A percentile compares a stretch with the other conserved stretches of the same genome.
Conservation (phyloP, 2,113 vertebrate species). For the Planiliza haematocheilus region DNA sequence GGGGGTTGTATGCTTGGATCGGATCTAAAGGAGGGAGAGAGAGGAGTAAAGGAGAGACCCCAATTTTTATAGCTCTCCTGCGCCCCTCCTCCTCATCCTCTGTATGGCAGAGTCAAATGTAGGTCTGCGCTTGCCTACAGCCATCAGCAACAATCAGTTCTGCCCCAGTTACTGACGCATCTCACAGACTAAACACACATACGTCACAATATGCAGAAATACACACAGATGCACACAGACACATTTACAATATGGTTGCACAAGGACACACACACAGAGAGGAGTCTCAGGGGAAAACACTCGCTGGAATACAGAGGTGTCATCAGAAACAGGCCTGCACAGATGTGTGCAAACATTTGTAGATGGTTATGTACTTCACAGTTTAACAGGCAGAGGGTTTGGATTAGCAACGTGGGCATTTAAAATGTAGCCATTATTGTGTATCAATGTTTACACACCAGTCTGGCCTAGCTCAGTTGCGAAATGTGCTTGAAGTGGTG, state of each 20-base stretch:
- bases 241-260: constrained; percentile 41
- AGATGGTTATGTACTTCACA: constrained; percentile 1
- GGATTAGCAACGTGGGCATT: not conserved
- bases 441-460: not conserved
- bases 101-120: constrained; percentile 77
- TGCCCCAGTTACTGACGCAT: constrained; percentile 88
- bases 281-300: constrained; percentile 5
- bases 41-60: constrained; percentile 52
- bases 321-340: constrained; percentile 9
- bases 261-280: constrained; percentile 4
- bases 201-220: constrained; percentile 45
- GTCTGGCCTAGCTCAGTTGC: not conserved
- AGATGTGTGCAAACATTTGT: constrained; percentile 24
- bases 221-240: constrained; percentile 22
- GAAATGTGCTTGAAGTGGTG: too few species aligned
- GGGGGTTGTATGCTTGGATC: constrained; percentile 5
- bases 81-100: constrained; percentile 27
- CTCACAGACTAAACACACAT: constrained; percentile 64
- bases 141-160: constrained; percentile 88
- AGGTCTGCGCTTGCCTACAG: constrained; percentile 84
- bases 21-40: constrained; percentile 15
- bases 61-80: constrained; percentile 39
- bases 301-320: not conserved
- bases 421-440: not conserved
- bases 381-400: not conserved